Percentiles rank a stretch among this genome's conserved stretches.
These are phyloP conservation scores for Drosophila rellima DNA, from an alignment of 2,888 invertebrate species.

Conservation along the genomic window DNA sequence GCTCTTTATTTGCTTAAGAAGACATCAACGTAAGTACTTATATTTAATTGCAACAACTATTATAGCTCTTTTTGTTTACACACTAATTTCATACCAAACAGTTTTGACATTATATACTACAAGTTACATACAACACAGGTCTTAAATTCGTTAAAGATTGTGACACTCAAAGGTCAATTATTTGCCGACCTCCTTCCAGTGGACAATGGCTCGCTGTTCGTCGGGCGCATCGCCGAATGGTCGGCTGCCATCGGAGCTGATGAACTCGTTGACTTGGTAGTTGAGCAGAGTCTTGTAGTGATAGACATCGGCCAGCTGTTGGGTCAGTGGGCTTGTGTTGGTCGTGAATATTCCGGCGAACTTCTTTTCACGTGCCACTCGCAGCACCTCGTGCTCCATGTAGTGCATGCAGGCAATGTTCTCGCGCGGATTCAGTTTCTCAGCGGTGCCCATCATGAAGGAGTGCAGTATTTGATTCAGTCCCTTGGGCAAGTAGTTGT, in stretches of 20 bases:
- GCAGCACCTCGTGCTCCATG: slow-evolving; percentile 91
- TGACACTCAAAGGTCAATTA: slow-evolving; percentile 18
- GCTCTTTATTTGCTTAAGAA: slow-evolving; percentile 59
- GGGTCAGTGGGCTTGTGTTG: slow-evolving; percentile 94
- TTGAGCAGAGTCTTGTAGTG: slow-evolving; percentile 92
- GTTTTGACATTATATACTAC: slow-evolving; percentile 30
- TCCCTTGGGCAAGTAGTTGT: slow-evolving; percentile 88
- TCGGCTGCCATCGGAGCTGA: slow-evolving; percentile 90
- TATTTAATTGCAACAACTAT: slow-evolving; percentile 74
- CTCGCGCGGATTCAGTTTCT: slow-evolving; percentile 89
- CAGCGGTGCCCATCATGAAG: slow-evolving; percentile 94
- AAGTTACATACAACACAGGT: slow-evolving; percentile 67
- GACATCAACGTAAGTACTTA: slow-evolving; percentile 38
- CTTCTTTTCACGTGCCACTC: slow-evolving; percentile 88
- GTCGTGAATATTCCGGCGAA: slow-evolving; percentile 94
- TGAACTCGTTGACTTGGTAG: slow-evolving; percentile 93
- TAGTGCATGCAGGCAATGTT: slow-evolving; percentile 92
- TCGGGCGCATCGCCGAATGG: slow-evolving; percentile 92
- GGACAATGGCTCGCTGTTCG: slow-evolving; percentile 91
- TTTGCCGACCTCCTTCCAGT: slow-evolving; percentile 89
- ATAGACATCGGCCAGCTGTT: slow-evolving; percentile 94
- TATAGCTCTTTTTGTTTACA: slow-evolving; percentile 73
- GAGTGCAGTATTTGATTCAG: slow-evolving; percentile 91
- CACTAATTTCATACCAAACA: slow-evolving; percentile 38
- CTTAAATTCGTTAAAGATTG: slow-evolving; percentile 66